Evolutionary conservation across 2,797 vertebrate genomes (phyloP).

Genomic region (Sebastes oblongus): DNA sequence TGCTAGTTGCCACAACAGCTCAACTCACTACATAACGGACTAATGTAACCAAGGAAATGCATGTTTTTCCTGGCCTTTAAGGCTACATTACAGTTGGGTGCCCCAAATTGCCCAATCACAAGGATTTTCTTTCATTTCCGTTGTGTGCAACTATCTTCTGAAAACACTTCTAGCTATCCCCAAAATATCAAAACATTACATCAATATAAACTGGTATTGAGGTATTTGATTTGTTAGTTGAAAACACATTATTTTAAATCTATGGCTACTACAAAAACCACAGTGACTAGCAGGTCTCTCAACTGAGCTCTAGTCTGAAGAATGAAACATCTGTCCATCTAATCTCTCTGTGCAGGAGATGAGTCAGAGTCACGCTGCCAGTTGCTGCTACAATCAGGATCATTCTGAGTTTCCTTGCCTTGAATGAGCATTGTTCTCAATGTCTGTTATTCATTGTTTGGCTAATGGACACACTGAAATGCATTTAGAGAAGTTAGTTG

Average conservation of each 20-base stretch:
- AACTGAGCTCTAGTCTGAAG: slow-evolving; percentile 29
- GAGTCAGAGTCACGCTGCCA: slow-evolving; percentile 64
- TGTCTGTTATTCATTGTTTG: slow-evolving; percentile 23
- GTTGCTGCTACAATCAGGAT: slow-evolving; percentile 32
- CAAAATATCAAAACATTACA: background rate
- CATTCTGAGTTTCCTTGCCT: slow-evolving; percentile 42
- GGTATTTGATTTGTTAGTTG: background rate
- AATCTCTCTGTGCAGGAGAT: slow-evolving; percentile 48
- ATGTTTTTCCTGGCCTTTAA: background rate
- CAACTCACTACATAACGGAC: background rate
- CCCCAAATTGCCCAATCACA: background rate
- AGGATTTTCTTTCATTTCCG: background rate
- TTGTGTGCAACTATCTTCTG: background rate
- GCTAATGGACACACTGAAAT: slow-evolving; percentile 9
- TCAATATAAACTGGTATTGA: background rate
- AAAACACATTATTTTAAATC: background rate
- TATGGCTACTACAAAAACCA: background rate
- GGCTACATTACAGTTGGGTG: background rate
- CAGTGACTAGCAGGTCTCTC: background rate
- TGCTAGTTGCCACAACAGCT: background rate
- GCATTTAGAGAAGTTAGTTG: slow-evolving; percentile 5
- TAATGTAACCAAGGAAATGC: background rate
- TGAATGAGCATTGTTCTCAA: slow-evolving; percentile 55
- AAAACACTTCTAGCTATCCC: background rate
- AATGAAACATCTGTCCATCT: slow-evolving; percentile 56